Evolutionary conservation across 2,888 invertebrate genomes (phyloP), one percentile per base, ranked within the genome.

Genomic region (Apocheima hispidaria): DNA sequence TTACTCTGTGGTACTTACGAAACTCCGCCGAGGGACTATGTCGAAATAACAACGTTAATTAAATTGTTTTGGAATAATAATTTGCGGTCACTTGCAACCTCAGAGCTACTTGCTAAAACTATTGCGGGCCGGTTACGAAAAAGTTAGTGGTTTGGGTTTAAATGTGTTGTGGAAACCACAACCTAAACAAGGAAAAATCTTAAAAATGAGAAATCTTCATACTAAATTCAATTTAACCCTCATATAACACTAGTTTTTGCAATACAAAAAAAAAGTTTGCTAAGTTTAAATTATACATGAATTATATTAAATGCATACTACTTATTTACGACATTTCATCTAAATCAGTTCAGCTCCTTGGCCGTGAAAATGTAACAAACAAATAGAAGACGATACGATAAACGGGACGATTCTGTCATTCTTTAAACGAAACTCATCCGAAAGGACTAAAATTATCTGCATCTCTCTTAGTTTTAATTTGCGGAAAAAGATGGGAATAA

Each of bases 1-100:
- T 44, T 43, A 9, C 12, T 9, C 14, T 44, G 72, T 72, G 64
- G 69, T 70, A 78, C 75, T 88, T 84, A 80, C 77, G 84, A 82
- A 86, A 88, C 36, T 53, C 23, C 26, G 16, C 38, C 36, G 76
- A 69, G 58, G 38, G 21, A 41, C 50, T 54, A 68, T 84, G 83
- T 82, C 78, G 87, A 77, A 89, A 88, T 70, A 54, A 51, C 71
- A 68, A 68, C 75, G 76, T 78, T 81, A 83, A 83, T 82, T 83
- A 66, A 71, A 72, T 67, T 63, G 62, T 63, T 60, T 61, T 60
- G 48, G 63, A 63, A 64, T 64, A 60, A 63, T 48, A 60, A 62
- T 58, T 66, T 68, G 65, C 59, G 65, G 66, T 70, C 61, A 60
- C 53, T 51, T 48, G 56, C 50, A 65, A 65, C 51, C 7, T 40